A percentile compares a stretch with the other conserved stretches of the same genome.
Evolutionary conservation across 2,113 vertebrate genomes (phyloP).

Genomic region (Pollachius pollachius): DNA sequence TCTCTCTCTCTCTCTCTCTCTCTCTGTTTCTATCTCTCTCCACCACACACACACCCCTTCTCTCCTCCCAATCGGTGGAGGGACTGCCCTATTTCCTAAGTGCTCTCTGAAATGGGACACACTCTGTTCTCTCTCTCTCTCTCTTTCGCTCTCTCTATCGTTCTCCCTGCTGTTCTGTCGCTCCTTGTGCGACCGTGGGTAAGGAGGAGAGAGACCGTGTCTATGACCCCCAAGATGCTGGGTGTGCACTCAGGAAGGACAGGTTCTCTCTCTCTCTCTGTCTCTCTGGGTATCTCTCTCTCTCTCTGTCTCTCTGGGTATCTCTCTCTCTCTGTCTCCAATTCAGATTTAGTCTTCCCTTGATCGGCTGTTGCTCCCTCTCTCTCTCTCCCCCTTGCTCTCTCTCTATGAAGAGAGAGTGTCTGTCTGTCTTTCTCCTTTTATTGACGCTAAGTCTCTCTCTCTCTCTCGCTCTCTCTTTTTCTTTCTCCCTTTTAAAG

Average conservation of each 20-base stretch:
- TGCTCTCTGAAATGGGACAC: conserved; percentile 48
- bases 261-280: conserved; percentile 9
- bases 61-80: conserved; percentile 38
- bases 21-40: conserved; percentile 20
- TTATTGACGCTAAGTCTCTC: no score
- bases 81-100: conserved; percentile 63
- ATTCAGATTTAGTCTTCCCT: neutral
- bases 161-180: neutral
- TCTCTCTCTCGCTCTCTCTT: no score
- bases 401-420: no score
- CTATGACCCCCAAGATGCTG: no score
- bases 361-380: no score
- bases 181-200: no score
- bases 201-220: no score
- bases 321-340: conserved; percentile 18
- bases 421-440: no score
- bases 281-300: conserved; percentile 2
- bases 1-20: conserved; percentile 16
- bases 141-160: neutral
- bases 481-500: no score
- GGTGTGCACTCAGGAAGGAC: no score
- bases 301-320: neutral
- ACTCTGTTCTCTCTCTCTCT: conserved; percentile 19
- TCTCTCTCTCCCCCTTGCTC: no score
- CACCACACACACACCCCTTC: conserved; percentile 2